Percentiles rank a stretch among this genome's conserved stretches.
Conservation (phyloP, 2,113 vertebrate species). For the Pterocles orientalis region DNA sequence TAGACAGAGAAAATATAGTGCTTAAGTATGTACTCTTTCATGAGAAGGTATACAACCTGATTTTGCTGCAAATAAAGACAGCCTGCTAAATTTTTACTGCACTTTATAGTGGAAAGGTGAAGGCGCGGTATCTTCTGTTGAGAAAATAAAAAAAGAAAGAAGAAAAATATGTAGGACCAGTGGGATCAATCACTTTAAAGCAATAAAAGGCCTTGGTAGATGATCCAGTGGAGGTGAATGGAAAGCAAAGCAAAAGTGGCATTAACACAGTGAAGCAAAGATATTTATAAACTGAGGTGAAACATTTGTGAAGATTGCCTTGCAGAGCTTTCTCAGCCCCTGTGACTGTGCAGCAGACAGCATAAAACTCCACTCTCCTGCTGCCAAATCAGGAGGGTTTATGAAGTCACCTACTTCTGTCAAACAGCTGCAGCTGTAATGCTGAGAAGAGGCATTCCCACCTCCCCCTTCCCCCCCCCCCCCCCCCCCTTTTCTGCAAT, state of each 20-base stretch:
- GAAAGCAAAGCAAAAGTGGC: conserved; percentile 52
- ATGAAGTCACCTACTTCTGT: conserved; percentile 57
- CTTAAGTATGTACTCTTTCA: background rate
- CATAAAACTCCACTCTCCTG: background rate
- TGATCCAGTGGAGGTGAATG: conserved; percentile 22
- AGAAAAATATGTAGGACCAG: background rate
- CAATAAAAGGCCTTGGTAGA: conserved; percentile 48
- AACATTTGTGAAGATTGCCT: conserved; percentile 36
- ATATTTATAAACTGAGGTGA: conserved; percentile 54
- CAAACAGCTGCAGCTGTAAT: conserved; percentile 57
- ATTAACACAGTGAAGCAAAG: conserved; percentile 4
- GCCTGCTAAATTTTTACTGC: background rate
- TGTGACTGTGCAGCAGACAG: conserved; percentile 30
- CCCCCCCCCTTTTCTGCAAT: background rate
- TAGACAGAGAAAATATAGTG: background rate
- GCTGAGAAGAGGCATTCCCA: conserved; percentile 26
- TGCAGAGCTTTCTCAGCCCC: conserved; percentile 30
- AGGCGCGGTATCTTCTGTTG: background rate
- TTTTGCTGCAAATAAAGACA: background rate
- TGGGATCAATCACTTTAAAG: conserved; percentile 27
- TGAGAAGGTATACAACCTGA: background rate
- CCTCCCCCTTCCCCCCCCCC: no score
- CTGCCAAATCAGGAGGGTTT: conserved; percentile 57
- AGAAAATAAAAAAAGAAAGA: background rate
- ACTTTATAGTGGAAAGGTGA: background rate